Conservation (phyloP, 2,797 vertebrate species). For the Acomys russatus region DNA sequence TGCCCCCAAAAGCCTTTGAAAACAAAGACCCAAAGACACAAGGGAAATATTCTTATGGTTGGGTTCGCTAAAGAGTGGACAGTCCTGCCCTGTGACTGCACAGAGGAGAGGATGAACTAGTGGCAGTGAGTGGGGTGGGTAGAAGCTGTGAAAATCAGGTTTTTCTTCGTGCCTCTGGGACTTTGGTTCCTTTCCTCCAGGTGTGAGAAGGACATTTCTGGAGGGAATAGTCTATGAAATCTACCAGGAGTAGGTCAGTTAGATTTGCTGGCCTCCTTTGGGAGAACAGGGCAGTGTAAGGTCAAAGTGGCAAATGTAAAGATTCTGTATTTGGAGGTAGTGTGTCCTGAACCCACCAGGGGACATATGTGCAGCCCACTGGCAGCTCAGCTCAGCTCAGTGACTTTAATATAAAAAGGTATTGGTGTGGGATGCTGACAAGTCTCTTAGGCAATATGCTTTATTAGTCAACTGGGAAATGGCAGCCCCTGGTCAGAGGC, state of each 20-base stretch:
- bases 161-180: background rate
- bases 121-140: background rate
- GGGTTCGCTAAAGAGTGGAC: background rate
- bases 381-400: background rate
- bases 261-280: background rate
- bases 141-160: background rate
- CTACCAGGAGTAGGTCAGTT: background rate
- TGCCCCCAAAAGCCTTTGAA: background rate
- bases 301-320: background rate
- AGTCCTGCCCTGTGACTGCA: too few relatives aligned
- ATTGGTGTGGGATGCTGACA: background rate
- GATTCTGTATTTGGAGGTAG: background rate
- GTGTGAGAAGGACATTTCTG: background rate
- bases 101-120: accelerated
- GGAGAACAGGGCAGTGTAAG: background rate
- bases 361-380: background rate
- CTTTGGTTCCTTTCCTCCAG: background rate
- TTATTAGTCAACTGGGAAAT: background rate
- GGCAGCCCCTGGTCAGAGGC: background rate
- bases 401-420: background rate
- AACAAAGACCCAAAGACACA: background rate
- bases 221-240: background rate
- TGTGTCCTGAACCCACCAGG: background rate
- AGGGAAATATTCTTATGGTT: background rate
- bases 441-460: background rate